Base-by-base conservation (phyloP, 2,888 invertebrate species). In the Pristionchus entomophagus region DNA sequence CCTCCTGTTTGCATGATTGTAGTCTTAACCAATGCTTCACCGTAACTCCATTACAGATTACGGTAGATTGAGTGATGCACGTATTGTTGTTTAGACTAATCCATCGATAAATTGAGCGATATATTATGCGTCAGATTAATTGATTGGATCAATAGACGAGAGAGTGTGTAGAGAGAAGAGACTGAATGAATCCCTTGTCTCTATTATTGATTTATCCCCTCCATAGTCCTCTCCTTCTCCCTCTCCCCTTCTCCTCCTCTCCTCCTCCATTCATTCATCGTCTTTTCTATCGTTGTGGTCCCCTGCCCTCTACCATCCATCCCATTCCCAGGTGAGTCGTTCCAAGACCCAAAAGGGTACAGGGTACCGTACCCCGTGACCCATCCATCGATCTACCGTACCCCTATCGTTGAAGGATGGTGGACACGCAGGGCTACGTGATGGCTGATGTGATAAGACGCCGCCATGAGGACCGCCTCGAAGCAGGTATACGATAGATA, bases 361-460 rank as follows among this genome's bases (percentile, higher is more conserved):
- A 26, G 38, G 26, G 8, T 41, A 26, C 73, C 17, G 45, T 41
- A 41, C n/a, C 35, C 69, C 41, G 19, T 73, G 41, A 19, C 6
- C 35, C 22, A 38, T 69, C 35, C 65, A 32, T 35, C 8, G 26
- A 5, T 17, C 62, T 65, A 65, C 35, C 62, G 62, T 65, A 35
- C 2, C 62, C 45, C 45, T 45, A 6, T 73, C 41, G 5, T 10
- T 45, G 22, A 41, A 73, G 73, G 73, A 73, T 73, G 73, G 73
- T 73, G 73, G 73, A 73, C 73, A 73, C 73, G 45, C 73, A 73
- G 73, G 73, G 73, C 73, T 41, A 73, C 73, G 41, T 73, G 73
- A 73, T 73, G 73, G 26, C 41, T 73, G 73, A 73, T 41, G 73
- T 73, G 73, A 73, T 73, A 73, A 73, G 73, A 73, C 73, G 73